Evolutionary conservation across 2,113 vertebrate species (phyloP), one percentile per base, ranked within the genome.

Genomic region (Hepsetus odoe): DNA sequence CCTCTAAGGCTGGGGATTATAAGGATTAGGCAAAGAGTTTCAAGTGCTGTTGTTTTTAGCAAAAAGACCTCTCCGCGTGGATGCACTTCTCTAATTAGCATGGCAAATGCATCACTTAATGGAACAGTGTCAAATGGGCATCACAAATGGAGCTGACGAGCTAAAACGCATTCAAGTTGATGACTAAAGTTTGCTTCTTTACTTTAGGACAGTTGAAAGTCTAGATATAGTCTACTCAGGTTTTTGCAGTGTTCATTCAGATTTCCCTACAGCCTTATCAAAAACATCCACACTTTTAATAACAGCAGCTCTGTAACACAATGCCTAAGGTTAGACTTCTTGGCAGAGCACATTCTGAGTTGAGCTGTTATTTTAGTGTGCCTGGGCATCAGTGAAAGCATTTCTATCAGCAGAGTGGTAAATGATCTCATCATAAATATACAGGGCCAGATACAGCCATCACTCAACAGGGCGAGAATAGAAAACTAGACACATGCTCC

Each of bases 301-400:
- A 72, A 44, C 46, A 30, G 7, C 46, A 76, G 33, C 14, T 24
- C 10, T 72, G 51, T 81, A 81, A 81, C 40, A 67, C 55, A 72
- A 67, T 69, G 14, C 53, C 32, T 51, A 46, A 38, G 22, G 42
- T 30, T 40, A 66, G 74, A 20, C 42, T 11, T 26, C 74, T 62
- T 74, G 58, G 30, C 53, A 64, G 26, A 8, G 49, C 6, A 22
- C 16, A 32, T 12, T 18, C 9, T 72, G 22, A 72, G 4, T 76
- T 70, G 38, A 24, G 69, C 22, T 72, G 32, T 26, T 73, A 73
- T 82, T 74, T 78, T 61, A 46, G 62, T 78, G 14, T 24, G 70
- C 53, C 30, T 72, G 59, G 30, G 20, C 71, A 51, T 32, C 53
- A 72, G n/a, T 30, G 6, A 28, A 38, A 33, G 32, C 28, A 44